Base-by-base conservation (phyloP, 2,113 vertebrate species). In the Chelonoidis abingdonii region DNA sequence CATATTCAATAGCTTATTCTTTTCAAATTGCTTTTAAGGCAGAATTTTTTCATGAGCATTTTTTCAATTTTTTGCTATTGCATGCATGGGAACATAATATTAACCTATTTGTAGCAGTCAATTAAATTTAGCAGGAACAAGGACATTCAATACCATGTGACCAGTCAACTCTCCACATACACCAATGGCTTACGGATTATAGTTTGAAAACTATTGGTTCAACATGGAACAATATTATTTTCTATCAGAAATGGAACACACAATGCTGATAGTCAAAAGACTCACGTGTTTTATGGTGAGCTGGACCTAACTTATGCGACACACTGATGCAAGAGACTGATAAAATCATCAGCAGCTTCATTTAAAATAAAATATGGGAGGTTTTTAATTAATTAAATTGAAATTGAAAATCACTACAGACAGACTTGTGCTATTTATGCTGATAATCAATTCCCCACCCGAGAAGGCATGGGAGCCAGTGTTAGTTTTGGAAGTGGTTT, bases 301-400 rank as follows among this genome's bases (percentile, higher is more conserved):
- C 47, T 53, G n/a, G 35, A 65, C 59, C 19, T 13, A 65, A 88
- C 50, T 62, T 8, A 9, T 52, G 59, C 29, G 2, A 31, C 27
- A 62, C 10, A 35, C 29, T 50, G 38, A 49, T 35, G 17, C 31
- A 80, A 13, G 35, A 80, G 27, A 17, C 10, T 75, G 11, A 65
- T 3, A 35, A 49, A 80, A 17, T 49, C 2, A 1, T 16, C 38
- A 84, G 27, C 4, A 49, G 8, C 62, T 52, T 10, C n/a, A 80
- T 57, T 84, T 65, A 56, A 52, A n/a, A 59, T 31, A n/a, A 56
- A 14, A 10, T 49, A 44, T 25, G 21, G 38, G 31, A 62, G 21
- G 8, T 65, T 88, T 62, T 17, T 49, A 54, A 90, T 76, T 85
- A 80, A 92, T 76, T 86, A 80, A 47, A 65, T 91, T 79, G 35